Evolutionary conservation across 1,140 invertebrate species (phyloP).

Genomic region (Aphis gossypii): DNA sequence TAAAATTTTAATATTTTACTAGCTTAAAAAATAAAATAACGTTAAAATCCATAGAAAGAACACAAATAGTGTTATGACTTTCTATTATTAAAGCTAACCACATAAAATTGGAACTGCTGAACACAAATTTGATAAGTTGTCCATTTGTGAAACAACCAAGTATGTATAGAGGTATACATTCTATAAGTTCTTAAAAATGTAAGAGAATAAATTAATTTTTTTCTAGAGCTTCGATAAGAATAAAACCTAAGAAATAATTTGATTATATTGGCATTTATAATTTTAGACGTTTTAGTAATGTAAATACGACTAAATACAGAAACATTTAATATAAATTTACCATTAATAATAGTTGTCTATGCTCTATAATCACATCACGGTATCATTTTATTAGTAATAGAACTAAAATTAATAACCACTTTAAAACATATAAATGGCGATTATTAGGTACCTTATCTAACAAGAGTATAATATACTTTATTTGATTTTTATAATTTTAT

Average conservation of each 20-base stretch:
- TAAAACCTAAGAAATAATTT: too few species aligned
- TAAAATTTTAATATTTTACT: not conserved
- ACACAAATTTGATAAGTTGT: too few species aligned
- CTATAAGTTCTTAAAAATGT: too few species aligned
- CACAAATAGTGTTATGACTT: not conserved
- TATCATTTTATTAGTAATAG: too few species aligned
- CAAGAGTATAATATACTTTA: not conserved
- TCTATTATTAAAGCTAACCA: not conserved
- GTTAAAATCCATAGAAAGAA: not conserved
- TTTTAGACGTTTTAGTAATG: too few species aligned
- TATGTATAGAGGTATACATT: too few species aligned
- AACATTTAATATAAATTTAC: not conserved
- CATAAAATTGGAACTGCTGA: not conserved
- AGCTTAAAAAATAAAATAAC: not conserved
- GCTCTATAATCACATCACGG: not conserved
- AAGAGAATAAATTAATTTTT: too few species aligned
- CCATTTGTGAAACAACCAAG: too few species aligned
- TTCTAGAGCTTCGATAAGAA: too few species aligned
- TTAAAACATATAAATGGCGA: not conserved
- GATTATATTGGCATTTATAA: not conserved
- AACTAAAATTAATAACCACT: too few species aligned
- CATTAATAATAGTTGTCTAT: not conserved
- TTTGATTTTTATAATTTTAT: not conserved
- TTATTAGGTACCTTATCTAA: not conserved
- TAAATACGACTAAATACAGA: too few species aligned